Base-by-base conservation (phyloP, 2,888 invertebrate genomes). In the Azorinus chamasolen region DNA sequence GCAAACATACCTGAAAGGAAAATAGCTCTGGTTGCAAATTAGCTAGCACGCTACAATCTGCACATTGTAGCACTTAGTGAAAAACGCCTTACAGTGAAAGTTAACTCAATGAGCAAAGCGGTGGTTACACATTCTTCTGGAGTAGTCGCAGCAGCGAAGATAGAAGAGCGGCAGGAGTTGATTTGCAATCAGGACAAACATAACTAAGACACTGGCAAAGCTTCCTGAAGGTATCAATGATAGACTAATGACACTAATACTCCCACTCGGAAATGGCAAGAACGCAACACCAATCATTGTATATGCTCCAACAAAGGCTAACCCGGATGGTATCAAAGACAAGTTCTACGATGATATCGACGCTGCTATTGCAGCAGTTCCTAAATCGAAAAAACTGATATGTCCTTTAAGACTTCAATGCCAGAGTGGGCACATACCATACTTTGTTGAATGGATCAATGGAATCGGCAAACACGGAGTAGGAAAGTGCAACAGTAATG, bases 351-450 rank as follows among this genome's bases (percentile, higher is more conserved):
- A 41, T 6, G 43, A n/a, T n/a, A n/a, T n/a, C n/a, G n/a, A 64
- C 18, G 27, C 53, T 24, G 53, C 39, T 8, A 20, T 37, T 3
- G n/a, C 22, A 10, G 32, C 32, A 24, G 14, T 14, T 22, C 50
- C 14, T 32, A 54, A 22, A 18, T 20, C 20, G 8, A 50, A 70
- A 41, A 70, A 63, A 45, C 57, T 58, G 22, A 39, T 70, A n/a
- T 18, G 4, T 66, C n/a, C 32, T 61, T 1, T 53, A 54, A 39
- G 61, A 62, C 43, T 70, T 75, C 43, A 65, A 59, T 46, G 61
- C 71, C 24, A 53, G 59, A 46, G 71, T 71, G n/a, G 70, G 64
- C 8, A 45, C 39, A 24, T 45, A 71, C 41, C 16, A 65, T 48
- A 5, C 27, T 6, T 18, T 54, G 37, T 76, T 64, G 65, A 39